Conservation (phyloP, 1,140 invertebrate species). For the Phenacoccus solenopsis region DNA sequence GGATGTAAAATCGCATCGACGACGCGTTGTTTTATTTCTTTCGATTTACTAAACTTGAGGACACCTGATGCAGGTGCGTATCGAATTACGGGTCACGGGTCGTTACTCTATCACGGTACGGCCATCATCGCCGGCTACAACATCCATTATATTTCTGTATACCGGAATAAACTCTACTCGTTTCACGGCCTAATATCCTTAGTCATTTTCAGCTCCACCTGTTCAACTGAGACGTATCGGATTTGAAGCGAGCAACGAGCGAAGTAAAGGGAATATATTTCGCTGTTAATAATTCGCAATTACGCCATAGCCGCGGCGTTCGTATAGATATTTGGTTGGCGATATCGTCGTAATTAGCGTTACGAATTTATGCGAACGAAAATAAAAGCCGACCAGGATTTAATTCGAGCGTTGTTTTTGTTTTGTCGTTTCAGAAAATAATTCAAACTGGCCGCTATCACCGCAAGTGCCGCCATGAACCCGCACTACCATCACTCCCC, state of each 20-base stretch:
- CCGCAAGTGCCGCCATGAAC: slow-evolving; percentile 28
- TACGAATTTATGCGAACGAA: no score
- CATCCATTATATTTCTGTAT: neutral
- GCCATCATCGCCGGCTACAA: neutral
- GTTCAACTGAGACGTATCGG: neutral
- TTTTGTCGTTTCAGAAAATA: slow-evolving; percentile 22
- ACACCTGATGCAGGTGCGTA: neutral
- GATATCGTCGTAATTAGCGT: no score
- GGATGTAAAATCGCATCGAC: no score
- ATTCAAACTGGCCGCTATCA: slow-evolving; percentile 30
- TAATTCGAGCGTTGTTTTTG: slow-evolving; percentile 3
- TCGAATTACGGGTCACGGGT: neutral
- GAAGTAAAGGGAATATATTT: no score
- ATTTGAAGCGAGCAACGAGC: no score
- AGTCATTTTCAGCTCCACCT: neutral
- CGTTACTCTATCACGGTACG: neutral
- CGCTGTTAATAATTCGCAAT: no score
- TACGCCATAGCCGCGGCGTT: no score
- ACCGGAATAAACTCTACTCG: neutral
- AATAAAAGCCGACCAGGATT: no score
- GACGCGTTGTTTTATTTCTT: neutral
- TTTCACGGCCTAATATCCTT: neutral
- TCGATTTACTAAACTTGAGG: neutral
- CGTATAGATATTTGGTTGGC: no score
- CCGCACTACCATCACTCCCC: slow-evolving; percentile 31